A percentile compares a stretch with the other conserved stretches of the same genome.
phyloP scores from a whole-genome alignment of 2,113 vertebrate genomes.

The Condylura cristata region DNA sequence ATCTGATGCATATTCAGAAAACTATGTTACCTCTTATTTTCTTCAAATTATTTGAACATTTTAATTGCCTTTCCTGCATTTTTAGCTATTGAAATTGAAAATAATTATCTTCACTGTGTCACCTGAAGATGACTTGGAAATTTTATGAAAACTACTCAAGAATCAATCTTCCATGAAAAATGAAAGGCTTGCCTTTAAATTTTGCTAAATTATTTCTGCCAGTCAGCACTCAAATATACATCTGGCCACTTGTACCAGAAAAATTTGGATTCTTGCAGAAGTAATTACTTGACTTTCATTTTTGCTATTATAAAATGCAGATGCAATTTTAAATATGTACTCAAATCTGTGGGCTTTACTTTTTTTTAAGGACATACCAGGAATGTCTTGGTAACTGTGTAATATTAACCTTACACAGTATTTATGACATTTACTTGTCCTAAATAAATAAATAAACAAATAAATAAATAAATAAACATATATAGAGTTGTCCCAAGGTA shows the following conservation, averaged over 20 bases:
- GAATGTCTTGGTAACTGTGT: background rate
- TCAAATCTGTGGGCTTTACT: background rate
- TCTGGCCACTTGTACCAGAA: conserved; percentile 21
- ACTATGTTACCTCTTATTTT: background rate
- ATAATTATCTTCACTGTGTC: background rate
- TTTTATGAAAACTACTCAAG: background rate
- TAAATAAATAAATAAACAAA: no score
- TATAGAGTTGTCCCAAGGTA: background rate
- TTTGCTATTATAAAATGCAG: conserved; percentile 24
- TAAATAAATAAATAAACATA: no score
- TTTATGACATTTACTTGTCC: no score
- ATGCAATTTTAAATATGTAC: conserved; percentile 38
- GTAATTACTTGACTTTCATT: conserved; percentile 2
- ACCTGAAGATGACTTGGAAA: conserved; percentile 5
- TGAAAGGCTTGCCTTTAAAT: background rate
- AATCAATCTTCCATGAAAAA: conserved; percentile 47
- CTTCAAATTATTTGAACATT: background rate
- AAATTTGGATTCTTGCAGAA: conserved; percentile 37
- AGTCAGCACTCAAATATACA: conserved; percentile 24
- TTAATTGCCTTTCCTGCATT: background rate
- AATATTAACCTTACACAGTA: background rate
- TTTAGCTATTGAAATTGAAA: background rate
- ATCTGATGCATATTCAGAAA: background rate
- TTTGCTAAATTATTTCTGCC: conserved; percentile 24
- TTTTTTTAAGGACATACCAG: background rate